Evolutionary conservation across 1,140 invertebrate species (phyloP), one percentile per base, ranked within the genome.

Genomic region (Belonocnema kinseyi): DNA sequence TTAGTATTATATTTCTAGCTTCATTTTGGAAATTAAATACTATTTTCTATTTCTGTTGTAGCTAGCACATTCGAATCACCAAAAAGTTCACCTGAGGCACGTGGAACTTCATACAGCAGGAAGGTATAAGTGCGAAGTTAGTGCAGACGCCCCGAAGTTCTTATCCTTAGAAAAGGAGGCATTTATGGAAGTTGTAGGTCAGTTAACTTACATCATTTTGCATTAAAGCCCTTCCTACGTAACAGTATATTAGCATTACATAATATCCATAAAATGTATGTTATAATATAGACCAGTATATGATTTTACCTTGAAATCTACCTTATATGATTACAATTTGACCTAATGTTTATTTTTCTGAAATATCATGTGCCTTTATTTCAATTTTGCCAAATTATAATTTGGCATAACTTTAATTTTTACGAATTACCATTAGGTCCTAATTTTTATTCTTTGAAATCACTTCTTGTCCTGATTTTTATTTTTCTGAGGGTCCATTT

Each of bases 91-190:
- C 17, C 88, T 97, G 26, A 91, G 92, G 73, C 90, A 92, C 50
- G 92, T 96, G 10, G 94, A 92, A 51, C 91, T 95, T 70, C 93
- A 94, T 85, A 94, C 94, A 3, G 95, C 93, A 19, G 96, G 95
- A 4, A 83, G 93, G 19, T 97, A 95, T 90, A 93, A 93, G 81
- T 96, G 96, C 86, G 95, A 96, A 90, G 94, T 96, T 77, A 96
- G 94, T 74, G 95, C 94, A 0, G 96, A 97, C 89, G 94, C 93
- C 19, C 95, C 95, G 21, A 94, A 93, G 72, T 96, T 96, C 86
- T 92, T 92, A 13, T 94, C 93, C 2, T 94, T 93, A 10, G 92
- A 93, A 66, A 93, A 93, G 74, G 94, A 95, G 85, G 94, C 93
- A 13, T 90, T 92, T 76, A 93, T 96, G 94, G 94, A 95, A 88